Evolutionary conservation across 2,888 invertebrate species (phyloP).

Genomic region (Parnassius orleans): DNA sequence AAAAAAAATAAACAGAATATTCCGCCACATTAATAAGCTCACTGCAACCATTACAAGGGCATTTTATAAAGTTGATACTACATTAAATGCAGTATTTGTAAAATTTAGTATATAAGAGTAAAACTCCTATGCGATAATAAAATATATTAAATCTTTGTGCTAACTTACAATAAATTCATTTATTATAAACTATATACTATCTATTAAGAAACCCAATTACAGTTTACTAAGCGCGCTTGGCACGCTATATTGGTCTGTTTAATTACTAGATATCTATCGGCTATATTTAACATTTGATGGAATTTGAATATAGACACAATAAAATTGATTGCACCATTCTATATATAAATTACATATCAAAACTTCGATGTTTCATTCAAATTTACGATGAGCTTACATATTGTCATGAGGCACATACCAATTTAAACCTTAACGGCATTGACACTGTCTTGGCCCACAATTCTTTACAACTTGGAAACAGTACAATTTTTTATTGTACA

Average conservation of each 20-base stretch:
- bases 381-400: conserved; percentile 52
- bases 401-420: conserved; percentile 55
- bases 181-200: conserved; percentile 74
- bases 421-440: conserved; percentile 2
- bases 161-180: conserved; percentile 80
- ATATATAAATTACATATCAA: conserved; percentile 51
- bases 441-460: conserved; percentile 5
- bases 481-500: too few species aligned
- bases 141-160: conserved; percentile 82
- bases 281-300: conserved; percentile 43
- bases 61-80: conserved; percentile 56
- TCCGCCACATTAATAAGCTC: conserved; percentile 53
- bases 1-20: conserved; percentile 36
- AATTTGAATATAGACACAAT: conserved; percentile 35
- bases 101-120: conserved; percentile 76
- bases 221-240: conserved; percentile 70
- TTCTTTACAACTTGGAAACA: not conserved
- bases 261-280: conserved; percentile 51
- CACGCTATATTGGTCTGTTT: conserved; percentile 74
- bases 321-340: conserved; percentile 44
- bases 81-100: conserved; percentile 73
- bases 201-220: conserved; percentile 67
- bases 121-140: conserved; percentile 79
- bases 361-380: conserved; percentile 61
- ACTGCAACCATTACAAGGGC: conserved; percentile 54